A percentile compares a stretch with the other conserved stretches of the same genome.
These are phyloP conservation scores for Hippocampus abdominalis DNA, from an alignment of 2,113 vertebrate genomes.

Conservation along the genomic window DNA sequence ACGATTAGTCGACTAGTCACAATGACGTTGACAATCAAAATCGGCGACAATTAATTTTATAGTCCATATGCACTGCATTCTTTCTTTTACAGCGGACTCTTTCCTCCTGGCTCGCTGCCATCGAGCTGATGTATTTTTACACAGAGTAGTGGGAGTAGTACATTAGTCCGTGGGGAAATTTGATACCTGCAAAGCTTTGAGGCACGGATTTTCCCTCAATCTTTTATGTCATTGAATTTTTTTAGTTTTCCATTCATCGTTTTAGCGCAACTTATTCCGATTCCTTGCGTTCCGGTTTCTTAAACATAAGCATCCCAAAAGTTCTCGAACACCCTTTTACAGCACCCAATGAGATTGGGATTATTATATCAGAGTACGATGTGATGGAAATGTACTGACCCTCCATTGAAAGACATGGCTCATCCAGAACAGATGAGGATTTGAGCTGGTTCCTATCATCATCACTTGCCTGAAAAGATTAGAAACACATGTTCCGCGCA, in stretches of 20 bases:
- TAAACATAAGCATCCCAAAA: background rate
- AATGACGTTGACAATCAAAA: too few species aligned
- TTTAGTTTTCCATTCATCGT: background rate
- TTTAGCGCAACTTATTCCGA: background rate
- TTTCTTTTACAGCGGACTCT: too few species aligned
- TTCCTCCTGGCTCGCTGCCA: too few species aligned
- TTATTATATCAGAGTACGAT: background rate
- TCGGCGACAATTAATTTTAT: too few species aligned
- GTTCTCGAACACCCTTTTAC: slow-evolving; percentile 19
- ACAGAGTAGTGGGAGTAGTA: too few species aligned
- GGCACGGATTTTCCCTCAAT: background rate
- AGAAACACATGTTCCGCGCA: slow-evolving; percentile 72
- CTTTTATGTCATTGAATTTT: background rate
- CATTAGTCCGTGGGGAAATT: background rate
- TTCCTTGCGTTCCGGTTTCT: background rate
- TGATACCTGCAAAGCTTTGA: background rate
- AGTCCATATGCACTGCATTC: background rate
- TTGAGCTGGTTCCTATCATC: slow-evolving; percentile 69
- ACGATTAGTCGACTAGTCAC: too few species aligned
- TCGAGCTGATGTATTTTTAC: background rate
- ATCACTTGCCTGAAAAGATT: slow-evolving; percentile 70
- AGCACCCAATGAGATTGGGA: slow-evolving; percentile 5
- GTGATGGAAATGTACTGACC: slow-evolving; percentile 60
- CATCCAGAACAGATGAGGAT: slow-evolving; percentile 63
- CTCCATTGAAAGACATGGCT: slow-evolving; percentile 48